Evolutionary conservation across 2,113 vertebrate species (phyloP).

Genomic region (Spermophilus dauricus): DNA sequence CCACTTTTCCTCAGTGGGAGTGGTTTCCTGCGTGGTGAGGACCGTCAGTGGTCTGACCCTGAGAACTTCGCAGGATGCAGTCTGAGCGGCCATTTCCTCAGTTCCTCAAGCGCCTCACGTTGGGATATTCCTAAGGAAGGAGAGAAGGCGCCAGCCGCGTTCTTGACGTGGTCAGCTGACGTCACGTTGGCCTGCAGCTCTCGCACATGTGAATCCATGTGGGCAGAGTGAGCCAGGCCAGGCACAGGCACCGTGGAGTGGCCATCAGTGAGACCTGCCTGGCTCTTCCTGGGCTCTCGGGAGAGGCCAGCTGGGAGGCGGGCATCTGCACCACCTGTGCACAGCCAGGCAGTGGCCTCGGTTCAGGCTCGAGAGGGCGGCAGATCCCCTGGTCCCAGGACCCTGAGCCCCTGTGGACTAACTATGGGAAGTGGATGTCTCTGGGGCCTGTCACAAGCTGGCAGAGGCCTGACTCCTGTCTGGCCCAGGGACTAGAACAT

Average conservation of each 20-base stretch:
- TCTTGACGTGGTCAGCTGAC: neutral
- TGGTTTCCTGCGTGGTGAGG: rapidly evolving
- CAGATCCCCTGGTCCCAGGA: too few species aligned
- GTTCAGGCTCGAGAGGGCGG: rapidly evolving
- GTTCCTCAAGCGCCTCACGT: neutral
- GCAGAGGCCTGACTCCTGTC: neutral
- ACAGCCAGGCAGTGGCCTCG: neutral
- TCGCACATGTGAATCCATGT: rapidly evolving
- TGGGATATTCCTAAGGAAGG: neutral
- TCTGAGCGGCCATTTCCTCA: too few species aligned
- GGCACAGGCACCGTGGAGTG: rapidly evolving
- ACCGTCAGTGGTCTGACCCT: too few species aligned
- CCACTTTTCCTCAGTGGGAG: neutral
- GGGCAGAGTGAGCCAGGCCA: neutral
- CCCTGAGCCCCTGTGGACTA: neutral
- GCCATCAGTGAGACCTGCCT: neutral
- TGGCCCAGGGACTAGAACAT: neutral
- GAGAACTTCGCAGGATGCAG: rapidly evolving
- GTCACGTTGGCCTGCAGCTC: rapidly evolving
- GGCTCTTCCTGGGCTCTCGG: rapidly evolving
- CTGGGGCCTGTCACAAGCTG: rapidly evolving
- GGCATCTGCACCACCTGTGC: rapidly evolving
- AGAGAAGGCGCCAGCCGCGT: rapidly evolving
- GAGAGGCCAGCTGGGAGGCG: rapidly evolving
- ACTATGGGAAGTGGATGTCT: neutral